Evolutionary conservation across 2,113 vertebrate genomes (phyloP), one percentile per base, ranked within the genome.

Genomic region (Empidonax traillii): DNA sequence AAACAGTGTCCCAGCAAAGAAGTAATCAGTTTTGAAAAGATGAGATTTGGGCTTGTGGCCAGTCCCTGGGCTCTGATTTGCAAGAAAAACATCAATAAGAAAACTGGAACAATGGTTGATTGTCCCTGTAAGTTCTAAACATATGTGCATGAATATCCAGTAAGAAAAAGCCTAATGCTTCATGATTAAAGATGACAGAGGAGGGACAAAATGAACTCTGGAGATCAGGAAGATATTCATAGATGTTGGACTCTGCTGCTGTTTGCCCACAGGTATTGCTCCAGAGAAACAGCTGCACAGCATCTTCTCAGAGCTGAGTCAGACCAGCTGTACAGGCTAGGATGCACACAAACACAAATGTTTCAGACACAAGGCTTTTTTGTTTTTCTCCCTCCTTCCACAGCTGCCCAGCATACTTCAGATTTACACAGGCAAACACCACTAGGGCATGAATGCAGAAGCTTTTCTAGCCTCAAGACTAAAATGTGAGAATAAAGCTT

Each of bases 281-380:
- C 76, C 90, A 75, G 96, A 97, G 96, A 96, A 98, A 97, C 97
- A 98, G 98, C 98, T 98, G 97, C 93, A 95, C 82, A 90, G 74
- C 93, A 93, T 97, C 97, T 96, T 95, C 96, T 83, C 66, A 52
- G 89, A 94, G 82, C 95, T 93, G 96, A 97, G 90, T 97, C 95
- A 97, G 95, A 95, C 96, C 96, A 98, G 97, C 97, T 98, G 97
- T 86, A 78, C 87, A 71, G 94, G 56, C 82, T 77, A 93, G 72
- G 94, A 96, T 91, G 84, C 62, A 91, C 75, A 97, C 91, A 96
- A 96, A 95, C 88, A 93, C 95, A 96, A 97, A 95, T 76, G 84
- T 90, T 97, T 97, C 89, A 77, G 93, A 94, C 89, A 55, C 82
- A 59, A 89, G 83, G 80, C 51, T 91, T 83, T 96, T 95, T 96